A percentile compares a stretch with the other conserved stretches of the same genome.
Conservation (phyloP, 2,113 vertebrate genomes). For the Climacteris rufus region DNA sequence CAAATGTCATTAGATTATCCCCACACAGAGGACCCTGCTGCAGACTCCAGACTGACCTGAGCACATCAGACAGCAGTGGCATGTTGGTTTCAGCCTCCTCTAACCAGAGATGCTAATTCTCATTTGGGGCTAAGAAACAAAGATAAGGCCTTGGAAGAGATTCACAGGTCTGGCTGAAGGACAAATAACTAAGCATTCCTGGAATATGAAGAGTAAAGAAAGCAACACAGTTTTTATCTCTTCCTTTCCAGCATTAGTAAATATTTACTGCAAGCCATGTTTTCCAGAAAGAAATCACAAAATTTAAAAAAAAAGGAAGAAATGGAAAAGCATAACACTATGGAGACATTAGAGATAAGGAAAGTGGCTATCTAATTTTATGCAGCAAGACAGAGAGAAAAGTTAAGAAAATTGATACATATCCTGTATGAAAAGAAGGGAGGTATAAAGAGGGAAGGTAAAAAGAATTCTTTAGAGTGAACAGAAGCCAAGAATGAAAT, state of each 20-base stretch:
- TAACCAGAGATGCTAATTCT: not conserved
- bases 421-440: not conserved
- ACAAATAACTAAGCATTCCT: not conserved
- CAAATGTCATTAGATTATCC: not conserved
- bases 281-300: not conserved
- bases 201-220: not conserved
- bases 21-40: not conserved
- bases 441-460: not conserved
- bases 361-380: not conserved
- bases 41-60: not conserved
- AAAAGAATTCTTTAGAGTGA: not conserved
- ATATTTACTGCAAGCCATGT: not conserved
- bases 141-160: not conserved
- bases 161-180: not conserved
- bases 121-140: not conserved
- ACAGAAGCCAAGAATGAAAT: not conserved
- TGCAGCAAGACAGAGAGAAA: not conserved
- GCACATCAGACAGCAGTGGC: not conserved
- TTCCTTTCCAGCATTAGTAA: not conserved
- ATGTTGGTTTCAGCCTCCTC: not conserved
- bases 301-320: not conserved
- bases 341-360: not conserved
- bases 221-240: not conserved
- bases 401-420: not conserved
- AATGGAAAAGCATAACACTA: not conserved